Base-by-base conservation (phyloP, 2,113 vertebrate species). In the Microtus ochrogaster region DNA sequence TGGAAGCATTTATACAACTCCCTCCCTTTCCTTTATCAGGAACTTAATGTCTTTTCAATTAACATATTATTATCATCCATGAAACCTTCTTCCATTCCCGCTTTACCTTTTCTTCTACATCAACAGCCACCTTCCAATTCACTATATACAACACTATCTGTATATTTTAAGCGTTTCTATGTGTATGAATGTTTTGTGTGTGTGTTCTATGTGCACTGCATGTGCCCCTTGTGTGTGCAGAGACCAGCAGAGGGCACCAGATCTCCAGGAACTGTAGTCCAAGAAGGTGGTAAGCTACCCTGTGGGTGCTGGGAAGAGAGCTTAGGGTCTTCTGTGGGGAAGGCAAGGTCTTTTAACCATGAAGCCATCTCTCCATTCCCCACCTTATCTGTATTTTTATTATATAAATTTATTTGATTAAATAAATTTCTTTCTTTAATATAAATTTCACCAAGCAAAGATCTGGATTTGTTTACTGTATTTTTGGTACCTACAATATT, bases 21-120 rank as follows among this genome's bases (percentile, higher is more conserved):
- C 17, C 6, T 49, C 5, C 44, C 21, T 8, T 14, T 22, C 52
- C 6, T 84, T 76, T 33, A 81, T 36, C 8, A 89, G 30, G 58
- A 77, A 82, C 19, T 41, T 89, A n/a, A 24, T 70, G 33, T 70
- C 84, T 96, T 82, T 9, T 39, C 41, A 28, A 52, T 96, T 90
- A 81, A 88, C 65, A 9, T 86, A 14, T 74, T 7, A 4, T 4
- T 82, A 8, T 55, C 36, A 8, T 55, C 36, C 16, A 44, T 44
- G 28, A 16, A 82, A 36, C 36, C 36, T 72, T 91, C 26, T 83
- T 21, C 85, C 55, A 44, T 44, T 41, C 30, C 86, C 41, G 76
- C 33, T 7, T 72, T 82, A 5, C 2, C 68, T 63, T 14, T 33
- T 81, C 87, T 93, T 87, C 33, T 2, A 0, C 21, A 85, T 26